Evolutionary conservation across 2,797 vertebrate genomes (phyloP), one percentile per base, ranked within the genome.

Genomic region (Coreius guichenoti): DNA sequence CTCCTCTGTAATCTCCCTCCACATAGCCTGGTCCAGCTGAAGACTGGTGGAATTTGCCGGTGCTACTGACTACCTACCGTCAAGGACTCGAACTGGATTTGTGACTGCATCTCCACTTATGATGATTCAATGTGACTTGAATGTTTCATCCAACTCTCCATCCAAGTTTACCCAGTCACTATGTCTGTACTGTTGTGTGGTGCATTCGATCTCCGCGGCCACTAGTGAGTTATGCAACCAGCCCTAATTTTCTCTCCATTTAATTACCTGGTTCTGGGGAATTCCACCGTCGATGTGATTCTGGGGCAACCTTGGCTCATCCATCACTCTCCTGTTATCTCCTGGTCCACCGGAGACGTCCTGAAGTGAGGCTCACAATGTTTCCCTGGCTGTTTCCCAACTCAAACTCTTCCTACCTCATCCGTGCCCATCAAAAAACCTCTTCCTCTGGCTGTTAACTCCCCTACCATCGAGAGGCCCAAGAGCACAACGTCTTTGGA

Each of bases 391-490:
- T 49, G 47, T 49, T 49, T 49, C 13, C 47, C 47, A 49, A 16
- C 13, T 16, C 14, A 49, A 49, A 49, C 47, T 5, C 13, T 23
- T 23, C 8, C 54, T 56, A 56, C 21, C 19, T 9, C 21, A 23
- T 56, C 8, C 3, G 21, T 56, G 8, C 54, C 17, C 54, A 9
- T 23, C 21, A 56, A 23, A 21, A 56, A 56, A 56, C 21, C 21
- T 3, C n/a, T 61, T 56, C 8, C 54, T 56, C 21, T 56, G 54
- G 54, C 54, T 56, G 54, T 23, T 9, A 23, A 56, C 54, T 61
- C 12, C 2, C 26, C n/a, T 26, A 6, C 1, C 11, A 26, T 26
- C 0, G 12, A 26, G n/a, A 29, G n/a, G 0, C n/a, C n/a, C 13
- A 29, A 29, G 61, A 16, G 26, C n/a, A 63, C 49, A 51, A 2